Evolutionary conservation across 2,797 vertebrate species (phyloP).

Genomic region (Rhinatrema bivittatum): DNA sequence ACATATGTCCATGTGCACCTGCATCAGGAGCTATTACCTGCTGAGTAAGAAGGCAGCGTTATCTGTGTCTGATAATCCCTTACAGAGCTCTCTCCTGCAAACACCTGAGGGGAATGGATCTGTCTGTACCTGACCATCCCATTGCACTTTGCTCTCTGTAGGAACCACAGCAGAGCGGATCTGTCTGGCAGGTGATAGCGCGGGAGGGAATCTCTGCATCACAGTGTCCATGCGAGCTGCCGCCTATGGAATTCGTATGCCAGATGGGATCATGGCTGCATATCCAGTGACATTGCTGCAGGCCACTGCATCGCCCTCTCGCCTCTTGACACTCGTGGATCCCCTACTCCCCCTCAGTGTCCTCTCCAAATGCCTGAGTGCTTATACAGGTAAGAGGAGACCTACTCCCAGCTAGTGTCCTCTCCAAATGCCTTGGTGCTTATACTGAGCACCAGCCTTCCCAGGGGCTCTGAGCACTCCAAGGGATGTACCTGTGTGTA

Average conservation of each 20-base stretch:
- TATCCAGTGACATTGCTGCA: conserved; percentile 82
- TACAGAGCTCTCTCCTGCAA: too few relatives aligned
- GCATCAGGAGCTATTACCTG: too few relatives aligned
- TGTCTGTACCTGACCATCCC: too few relatives aligned
- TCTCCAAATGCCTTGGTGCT: conserved; percentile 80
- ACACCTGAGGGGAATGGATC: too few relatives aligned
- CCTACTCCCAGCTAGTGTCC: conserved; percentile 78
- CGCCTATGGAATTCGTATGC: conserved; percentile 73
- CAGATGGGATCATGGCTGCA: conserved; percentile 76
- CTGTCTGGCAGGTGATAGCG: conserved; percentile 83
- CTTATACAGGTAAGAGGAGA: conserved; percentile 78
- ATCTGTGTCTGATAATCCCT: too few relatives aligned
- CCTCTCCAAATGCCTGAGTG: conserved; percentile 78
- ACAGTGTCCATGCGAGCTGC: conserved; percentile 77
- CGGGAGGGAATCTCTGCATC: conserved; percentile 81
- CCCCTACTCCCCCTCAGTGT: conserved; percentile 85
- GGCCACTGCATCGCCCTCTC: conserved; percentile 76
- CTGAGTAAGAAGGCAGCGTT: too few relatives aligned
- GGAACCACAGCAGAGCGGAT: conserved; percentile 81
- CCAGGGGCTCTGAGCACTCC: too few relatives aligned
- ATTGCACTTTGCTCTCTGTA: conserved; percentile 15
- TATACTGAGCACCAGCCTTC: too few relatives aligned
- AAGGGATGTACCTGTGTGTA: too few relatives aligned
- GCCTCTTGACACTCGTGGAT: conserved; percentile 83
- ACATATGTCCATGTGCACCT: too few relatives aligned